phyloP scores from a whole-genome alignment of 2,113 vertebrate genomes.

The Stictonetta naevosa region DNA sequence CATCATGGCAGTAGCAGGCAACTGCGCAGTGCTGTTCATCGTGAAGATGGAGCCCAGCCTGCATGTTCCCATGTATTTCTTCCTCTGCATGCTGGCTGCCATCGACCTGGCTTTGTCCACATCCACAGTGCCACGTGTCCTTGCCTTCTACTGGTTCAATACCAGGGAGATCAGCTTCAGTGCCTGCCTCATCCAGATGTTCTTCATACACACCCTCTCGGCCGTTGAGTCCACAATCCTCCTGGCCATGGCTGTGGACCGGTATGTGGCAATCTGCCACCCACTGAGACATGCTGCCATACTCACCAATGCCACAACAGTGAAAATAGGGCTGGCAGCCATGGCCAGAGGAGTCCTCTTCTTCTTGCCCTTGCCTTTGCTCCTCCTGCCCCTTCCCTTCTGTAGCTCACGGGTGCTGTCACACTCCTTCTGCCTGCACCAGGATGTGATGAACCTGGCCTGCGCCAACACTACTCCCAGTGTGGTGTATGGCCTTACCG shows the following conservation, averaged over 20 bases:
- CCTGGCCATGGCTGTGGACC: conserved; percentile 74
- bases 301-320: neutral
- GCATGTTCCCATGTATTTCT: conserved; percentile 73
- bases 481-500: conserved; percentile 60
- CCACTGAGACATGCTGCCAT: conserved; percentile 57
- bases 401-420: conserved; percentile 19
- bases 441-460: conserved; percentile 78
- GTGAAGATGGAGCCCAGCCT: conserved; percentile 56
- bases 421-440: conserved; percentile 76
- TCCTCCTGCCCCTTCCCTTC: conserved; percentile 60
- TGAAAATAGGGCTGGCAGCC: conserved; percentile 25
- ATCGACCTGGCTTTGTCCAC: conserved; percentile 69
- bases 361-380: conserved; percentile 64
- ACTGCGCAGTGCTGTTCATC: conserved; percentile 51
- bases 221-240: conserved; percentile 71
- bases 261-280: conserved; percentile 74
- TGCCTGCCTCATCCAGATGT: conserved; percentile 75
- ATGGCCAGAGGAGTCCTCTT: conserved; percentile 49
- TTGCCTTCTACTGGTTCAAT: conserved; percentile 71
- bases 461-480: conserved; percentile 65
- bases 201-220: conserved; percentile 69
- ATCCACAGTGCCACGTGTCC: conserved; percentile 59
- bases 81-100: conserved; percentile 71
- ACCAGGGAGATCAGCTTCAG: conserved; percentile 50
- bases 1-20: neutral